Evolutionary conservation across 1,140 invertebrate genomes (phyloP), one percentile per base, ranked within the genome.

Genomic region (Hycleus cichorii): DNA sequence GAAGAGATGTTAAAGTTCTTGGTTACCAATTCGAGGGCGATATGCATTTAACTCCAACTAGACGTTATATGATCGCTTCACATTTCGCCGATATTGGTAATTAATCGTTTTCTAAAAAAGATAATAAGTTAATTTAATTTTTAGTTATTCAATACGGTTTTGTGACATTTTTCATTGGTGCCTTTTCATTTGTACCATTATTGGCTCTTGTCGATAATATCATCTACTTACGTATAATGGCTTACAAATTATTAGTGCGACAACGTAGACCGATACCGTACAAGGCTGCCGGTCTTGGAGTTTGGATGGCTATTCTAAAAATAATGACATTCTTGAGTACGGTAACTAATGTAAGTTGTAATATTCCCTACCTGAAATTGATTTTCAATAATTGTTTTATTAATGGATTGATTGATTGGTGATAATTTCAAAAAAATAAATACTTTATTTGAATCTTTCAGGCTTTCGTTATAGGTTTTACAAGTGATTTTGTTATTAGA

Each of bases 111-210:
- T 39, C 10, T 38, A 38, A 47, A 32, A 50, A 44, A 51, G n/a
- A 25, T 51, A 24, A 12, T 39, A 9, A 39, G 9, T 12, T 27
- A 12, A 48, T 53, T 49, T 44, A 8, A 7, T 64, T 70, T 75
- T 38, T 65, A 90, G 88, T 90, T 40, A 76, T 92, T 3, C 89
- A 92, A 75, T 91, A 88, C 71, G 90, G 90, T 0, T 91, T 93
- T 69, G 86, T 90, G 42, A 90, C 88, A 26, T 82, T 93, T 47
- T 93, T 93, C 69, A 87, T 90, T 57, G 82, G 86, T 38, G 89
- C 88, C 1, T 91, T 91, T 70, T 89, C 89, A 0, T 63, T 92
- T 56, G 88, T 87, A 3, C 90, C 90, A 10, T 68, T 92, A 2
- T 83, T 91, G 70, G 88, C 90, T 1, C 71, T 92, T 38, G 72